Evolutionary conservation across 2,113 vertebrate genomes (phyloP), one percentile per base, ranked within the genome.

Genomic region (Eptatretus burgeri): DNA sequence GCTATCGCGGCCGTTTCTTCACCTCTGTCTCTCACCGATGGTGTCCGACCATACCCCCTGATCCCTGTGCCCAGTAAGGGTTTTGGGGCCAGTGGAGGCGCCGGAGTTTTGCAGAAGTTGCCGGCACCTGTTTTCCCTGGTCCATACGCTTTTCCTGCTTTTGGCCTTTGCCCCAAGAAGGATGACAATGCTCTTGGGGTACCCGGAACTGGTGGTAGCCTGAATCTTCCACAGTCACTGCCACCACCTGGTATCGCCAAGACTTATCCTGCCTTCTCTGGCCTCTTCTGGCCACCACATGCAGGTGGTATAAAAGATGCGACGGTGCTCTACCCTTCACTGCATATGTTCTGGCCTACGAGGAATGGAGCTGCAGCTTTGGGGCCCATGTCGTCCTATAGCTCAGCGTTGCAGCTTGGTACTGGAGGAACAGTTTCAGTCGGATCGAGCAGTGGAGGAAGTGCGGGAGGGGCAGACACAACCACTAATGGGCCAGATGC

Each of bases 61-160:
- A 93, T 94, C 69, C 87, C 87, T 0, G 84, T 94, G 66, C 87
- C 87, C 67, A 93, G 87, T 71, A 94, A 94, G 69, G 77, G 81
- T 64, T 94, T 91, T 65, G 80, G 84, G 51, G 75, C 88, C 76
- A 7, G 27, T 41, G 27, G 27, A 41, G 27, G 27, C 7, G 3
- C 27, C 27, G 19, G 53, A 10, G 67, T 79, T 64, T 81, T 89
- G 18, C 87, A 89, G 70, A 83, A 93, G 68, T 83, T 86, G 64
- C 83, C 82, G 2, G 77, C 80, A 5, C 86, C 86, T 0, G 79
- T 89, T 13, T 91, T 93, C 69, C 83, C 85, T 2, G 84, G 82
- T 11, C 84, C 85, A 0, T 93, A 87, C 51, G 78, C 79, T 53
- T 93, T 91, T 71, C 82, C 85, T 13, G 76, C 82, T 51, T 93